Conservation (phyloP, 2,888 invertebrate genomes). For the Frankliniella fusca region DNA sequence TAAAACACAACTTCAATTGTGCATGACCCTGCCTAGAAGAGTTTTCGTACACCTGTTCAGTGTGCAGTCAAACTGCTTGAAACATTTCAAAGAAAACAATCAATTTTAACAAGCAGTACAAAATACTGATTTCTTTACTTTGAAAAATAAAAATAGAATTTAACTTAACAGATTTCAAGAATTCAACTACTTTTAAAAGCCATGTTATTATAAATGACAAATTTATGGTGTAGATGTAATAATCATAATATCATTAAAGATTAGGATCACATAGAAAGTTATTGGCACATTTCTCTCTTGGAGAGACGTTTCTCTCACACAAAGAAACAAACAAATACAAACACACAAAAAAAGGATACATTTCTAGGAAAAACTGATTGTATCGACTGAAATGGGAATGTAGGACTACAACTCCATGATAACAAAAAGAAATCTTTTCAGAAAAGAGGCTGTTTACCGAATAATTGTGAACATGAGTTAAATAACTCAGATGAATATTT, state of each 20-base stretch:
- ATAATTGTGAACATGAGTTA: background rate
- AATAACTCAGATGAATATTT: background rate
- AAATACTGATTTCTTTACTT: constrained; percentile 5
- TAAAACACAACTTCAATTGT: background rate
- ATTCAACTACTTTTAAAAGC: background rate
- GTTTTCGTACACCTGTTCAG: background rate
- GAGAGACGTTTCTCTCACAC: background rate
- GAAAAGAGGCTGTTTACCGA: background rate
- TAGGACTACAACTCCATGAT: background rate
- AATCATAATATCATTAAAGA: constrained; percentile 4
- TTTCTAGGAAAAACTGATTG: background rate
- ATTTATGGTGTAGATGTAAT: background rate
- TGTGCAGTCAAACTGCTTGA: background rate
- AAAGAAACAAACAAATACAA: no score
- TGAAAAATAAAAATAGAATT: constrained; percentile 9
- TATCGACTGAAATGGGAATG: background rate
- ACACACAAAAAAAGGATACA: no score
- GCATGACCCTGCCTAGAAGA: constrained; percentile 6
- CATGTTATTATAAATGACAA: background rate
- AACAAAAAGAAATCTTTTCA: background rate
- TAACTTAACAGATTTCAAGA: background rate
- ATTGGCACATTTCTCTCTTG: background rate
- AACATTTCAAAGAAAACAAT: background rate
- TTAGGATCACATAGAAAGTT: background rate
- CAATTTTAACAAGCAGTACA: constrained; percentile 17